Evolutionary conservation across 2,797 vertebrate species (phyloP).

Genomic region (Danio choprae): DNA sequence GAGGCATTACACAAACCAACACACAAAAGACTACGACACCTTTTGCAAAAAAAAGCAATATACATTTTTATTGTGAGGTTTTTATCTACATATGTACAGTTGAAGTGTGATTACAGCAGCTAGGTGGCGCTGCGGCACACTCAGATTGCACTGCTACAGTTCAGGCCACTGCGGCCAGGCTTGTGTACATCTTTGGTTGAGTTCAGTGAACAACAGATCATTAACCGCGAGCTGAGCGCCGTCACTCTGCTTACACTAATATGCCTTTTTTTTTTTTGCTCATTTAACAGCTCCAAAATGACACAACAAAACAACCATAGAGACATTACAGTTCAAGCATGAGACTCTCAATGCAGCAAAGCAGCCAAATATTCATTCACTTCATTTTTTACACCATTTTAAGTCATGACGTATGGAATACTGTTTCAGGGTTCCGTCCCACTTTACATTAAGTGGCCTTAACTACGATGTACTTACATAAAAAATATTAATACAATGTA

Average conservation of each 20-base stretch:
- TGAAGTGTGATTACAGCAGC: constrained; percentile 72
- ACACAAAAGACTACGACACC: constrained; percentile 2
- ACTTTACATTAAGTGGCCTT: too few relatives aligned
- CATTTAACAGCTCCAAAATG: constrained; percentile 15
- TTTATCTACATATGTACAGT: constrained; percentile 80
- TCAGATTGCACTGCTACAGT: constrained; percentile 75
- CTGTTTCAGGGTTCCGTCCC: too few relatives aligned
- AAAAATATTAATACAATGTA: too few relatives aligned
- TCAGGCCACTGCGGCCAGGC: constrained; percentile 73
- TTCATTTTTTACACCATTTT: not conserved
- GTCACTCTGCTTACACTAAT: constrained; percentile 25
- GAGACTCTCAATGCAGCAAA: constrained; percentile 7
- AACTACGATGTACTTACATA: too few relatives aligned
- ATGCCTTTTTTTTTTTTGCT: constrained; percentile 51
- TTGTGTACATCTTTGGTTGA: constrained; percentile 74
- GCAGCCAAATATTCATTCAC: not conserved
- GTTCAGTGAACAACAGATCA: constrained; percentile 60
- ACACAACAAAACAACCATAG: not conserved
- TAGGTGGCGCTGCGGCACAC: constrained; percentile 70
- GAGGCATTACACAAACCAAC: not conserved
- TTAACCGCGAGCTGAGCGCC: constrained; percentile 26
- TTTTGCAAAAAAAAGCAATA: constrained; percentile 71
- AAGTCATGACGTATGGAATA: too few relatives aligned
- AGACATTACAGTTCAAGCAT: not conserved
- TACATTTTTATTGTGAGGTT: constrained; percentile 78